Conservation (phyloP, 2,888 invertebrate genomes). For the Amphipoea lucens region DNA sequence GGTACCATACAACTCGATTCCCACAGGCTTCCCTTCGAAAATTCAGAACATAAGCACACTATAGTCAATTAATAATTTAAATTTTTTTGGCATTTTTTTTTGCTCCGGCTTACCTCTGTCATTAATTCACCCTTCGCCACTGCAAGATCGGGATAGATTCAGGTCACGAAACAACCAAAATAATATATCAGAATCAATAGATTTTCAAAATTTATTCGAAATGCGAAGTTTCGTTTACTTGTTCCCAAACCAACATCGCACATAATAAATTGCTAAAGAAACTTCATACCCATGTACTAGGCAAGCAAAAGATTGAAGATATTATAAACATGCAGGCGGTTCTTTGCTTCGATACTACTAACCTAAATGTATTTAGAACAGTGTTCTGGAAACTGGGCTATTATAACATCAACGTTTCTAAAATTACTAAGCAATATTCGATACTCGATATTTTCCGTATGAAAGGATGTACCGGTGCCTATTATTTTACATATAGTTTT, state of each 20-base stretch:
- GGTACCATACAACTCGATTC: too few species aligned
- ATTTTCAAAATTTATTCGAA: conserved; percentile 21
- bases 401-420: conserved; percentile 57
- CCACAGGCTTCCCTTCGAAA: too few species aligned
- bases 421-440: conserved; percentile 52
- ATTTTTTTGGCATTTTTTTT: too few species aligned
- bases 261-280: conserved; percentile 46
- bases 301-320: conserved; percentile 48
- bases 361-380: conserved; percentile 56
- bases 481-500: not conserved
- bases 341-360: conserved; percentile 43
- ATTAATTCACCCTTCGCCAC: too few species aligned
- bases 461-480: not conserved
- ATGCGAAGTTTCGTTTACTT: conserved; percentile 37
- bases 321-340: conserved; percentile 56
- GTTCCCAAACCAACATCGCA: conserved; percentile 30
- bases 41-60: too few species aligned
- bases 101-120: too few species aligned
- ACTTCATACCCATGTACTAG: conserved; percentile 29
- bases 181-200: not conserved
- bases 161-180: not conserved
- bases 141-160: not conserved
- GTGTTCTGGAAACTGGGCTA: conserved; percentile 58
- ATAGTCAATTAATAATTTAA: too few species aligned
- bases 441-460: conserved; percentile 39